phyloP scores from a whole-genome alignment of 2,888 invertebrate species.

The Acanthosepion lycidas region DNA sequence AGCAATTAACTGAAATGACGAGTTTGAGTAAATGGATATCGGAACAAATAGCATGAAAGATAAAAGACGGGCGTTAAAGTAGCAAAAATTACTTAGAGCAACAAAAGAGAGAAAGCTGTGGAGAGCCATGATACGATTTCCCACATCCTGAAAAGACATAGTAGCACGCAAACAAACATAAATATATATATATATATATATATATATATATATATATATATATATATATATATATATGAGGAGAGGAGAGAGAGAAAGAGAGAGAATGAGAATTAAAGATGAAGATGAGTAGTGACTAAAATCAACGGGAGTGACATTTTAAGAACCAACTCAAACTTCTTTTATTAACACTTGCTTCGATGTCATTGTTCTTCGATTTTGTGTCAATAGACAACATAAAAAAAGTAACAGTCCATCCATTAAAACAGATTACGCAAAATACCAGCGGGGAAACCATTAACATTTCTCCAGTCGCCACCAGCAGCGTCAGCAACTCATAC shows the following conservation, averaged over 20 bases:
- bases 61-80: too few relatives aligned
- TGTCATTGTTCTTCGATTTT: background rate
- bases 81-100: too few relatives aligned
- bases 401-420: background rate
- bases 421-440: background rate
- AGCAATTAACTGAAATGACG: too few relatives aligned
- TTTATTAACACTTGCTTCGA: background rate
- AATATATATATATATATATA: background rate
- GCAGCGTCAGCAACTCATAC: background rate
- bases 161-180: background rate
- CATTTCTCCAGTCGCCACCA: background rate
- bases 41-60: too few relatives aligned
- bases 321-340: background rate
- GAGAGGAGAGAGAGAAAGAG: background rate
- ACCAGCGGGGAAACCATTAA: constrained; percentile 7
- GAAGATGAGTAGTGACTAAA: too few relatives aligned
- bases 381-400: background rate
- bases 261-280: background rate
- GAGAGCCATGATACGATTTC: too few relatives aligned
- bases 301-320: background rate
- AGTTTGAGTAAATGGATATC: too few relatives aligned
- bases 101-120: too few relatives aligned
- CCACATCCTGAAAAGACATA: too few relatives aligned
- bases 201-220: background rate
- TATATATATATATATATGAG: background rate